Percentiles rank a stretch among this genome's conserved stretches.
Evolutionary conservation across 2,113 vertebrate species (phyloP).

Genomic region (Proteles cristata): DNA sequence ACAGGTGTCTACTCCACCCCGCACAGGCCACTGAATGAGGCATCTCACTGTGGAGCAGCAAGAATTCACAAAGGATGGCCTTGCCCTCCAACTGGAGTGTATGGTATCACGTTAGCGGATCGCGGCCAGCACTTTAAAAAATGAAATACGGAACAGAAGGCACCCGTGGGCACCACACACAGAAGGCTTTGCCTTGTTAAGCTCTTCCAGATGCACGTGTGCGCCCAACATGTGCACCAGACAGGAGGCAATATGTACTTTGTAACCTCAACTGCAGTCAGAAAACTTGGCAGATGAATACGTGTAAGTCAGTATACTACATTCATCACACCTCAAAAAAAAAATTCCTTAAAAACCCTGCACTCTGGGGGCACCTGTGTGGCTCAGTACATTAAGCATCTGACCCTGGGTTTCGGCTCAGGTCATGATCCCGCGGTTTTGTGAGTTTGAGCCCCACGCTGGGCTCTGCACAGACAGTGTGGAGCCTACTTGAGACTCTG

Average conservation of each 20-base stretch:
- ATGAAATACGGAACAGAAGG: not conserved
- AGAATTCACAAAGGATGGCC: not conserved
- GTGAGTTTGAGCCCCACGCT: no score
- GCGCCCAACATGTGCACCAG: no score
- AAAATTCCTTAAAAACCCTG: not conserved
- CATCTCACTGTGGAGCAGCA: not conserved
- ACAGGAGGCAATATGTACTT: not conserved
- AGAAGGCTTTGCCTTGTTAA: rapidly evolving
- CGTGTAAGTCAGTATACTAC: not conserved
- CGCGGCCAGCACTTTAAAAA: not conserved
- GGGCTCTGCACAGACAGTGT: no score
- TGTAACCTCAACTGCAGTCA: no score
- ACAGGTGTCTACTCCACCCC: no score
- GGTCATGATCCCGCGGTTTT: no score
- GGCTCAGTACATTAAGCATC: no score
- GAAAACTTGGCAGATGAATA: not conserved
- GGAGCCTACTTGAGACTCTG: no score
- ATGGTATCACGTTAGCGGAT: rapidly evolving
- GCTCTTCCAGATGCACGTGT: not conserved
- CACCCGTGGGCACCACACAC: rapidly evolving
- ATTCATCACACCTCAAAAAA: not conserved
- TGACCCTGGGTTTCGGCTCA: no score
- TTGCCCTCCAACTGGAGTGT: rapidly evolving
- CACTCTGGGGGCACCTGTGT: no score
- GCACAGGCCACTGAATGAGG: rapidly evolving